These are phyloP conservation scores for Aphis craccivora DNA, from an alignment of 1,140 invertebrate genomes.

Conservation along the genomic window DNA sequence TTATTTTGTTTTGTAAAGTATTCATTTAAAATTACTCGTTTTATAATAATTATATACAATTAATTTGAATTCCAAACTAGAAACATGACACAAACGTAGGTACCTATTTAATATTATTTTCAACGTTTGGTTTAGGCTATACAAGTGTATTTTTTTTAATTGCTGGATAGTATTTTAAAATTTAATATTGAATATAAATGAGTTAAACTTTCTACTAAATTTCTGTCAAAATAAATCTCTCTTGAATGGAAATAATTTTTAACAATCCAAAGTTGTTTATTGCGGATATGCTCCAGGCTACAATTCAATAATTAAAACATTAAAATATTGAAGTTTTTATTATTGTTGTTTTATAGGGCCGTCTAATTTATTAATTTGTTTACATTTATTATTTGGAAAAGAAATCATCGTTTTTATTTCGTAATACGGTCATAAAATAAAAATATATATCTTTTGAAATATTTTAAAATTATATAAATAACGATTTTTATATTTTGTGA, in stretches of 20 bases:
- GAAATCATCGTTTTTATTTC: slow-evolving; percentile 1
- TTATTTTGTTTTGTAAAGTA: neutral
- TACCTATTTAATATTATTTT: neutral
- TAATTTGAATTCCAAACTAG: neutral
- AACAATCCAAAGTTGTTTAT: slow-evolving; percentile 17
- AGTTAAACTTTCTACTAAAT: slow-evolving; percentile 35
- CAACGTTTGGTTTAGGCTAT: neutral
- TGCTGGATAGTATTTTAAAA: neutral
- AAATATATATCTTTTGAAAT: neutral
- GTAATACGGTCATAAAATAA: neutral
- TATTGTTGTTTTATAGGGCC: neutral
- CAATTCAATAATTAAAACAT: slow-evolving; percentile 22
- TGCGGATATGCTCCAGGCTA: slow-evolving; percentile 27
- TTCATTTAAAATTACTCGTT: slow-evolving; percentile 18
- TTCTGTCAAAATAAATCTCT: slow-evolving; percentile 39
- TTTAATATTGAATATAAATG: slow-evolving; percentile 40
- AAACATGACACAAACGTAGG: neutral
- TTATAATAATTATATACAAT: neutral
- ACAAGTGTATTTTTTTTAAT: neutral
- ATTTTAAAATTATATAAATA: neutral
- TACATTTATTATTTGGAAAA: neutral
- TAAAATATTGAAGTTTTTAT: neutral
- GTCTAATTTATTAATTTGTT: slow-evolving; percentile 24
- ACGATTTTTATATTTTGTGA: neutral
- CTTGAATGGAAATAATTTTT: slow-evolving; percentile 13